These are phyloP conservation scores for Spodoptera frugiperda DNA, from an alignment of 1,140 invertebrate species.

Conservation along the genomic window DNA sequence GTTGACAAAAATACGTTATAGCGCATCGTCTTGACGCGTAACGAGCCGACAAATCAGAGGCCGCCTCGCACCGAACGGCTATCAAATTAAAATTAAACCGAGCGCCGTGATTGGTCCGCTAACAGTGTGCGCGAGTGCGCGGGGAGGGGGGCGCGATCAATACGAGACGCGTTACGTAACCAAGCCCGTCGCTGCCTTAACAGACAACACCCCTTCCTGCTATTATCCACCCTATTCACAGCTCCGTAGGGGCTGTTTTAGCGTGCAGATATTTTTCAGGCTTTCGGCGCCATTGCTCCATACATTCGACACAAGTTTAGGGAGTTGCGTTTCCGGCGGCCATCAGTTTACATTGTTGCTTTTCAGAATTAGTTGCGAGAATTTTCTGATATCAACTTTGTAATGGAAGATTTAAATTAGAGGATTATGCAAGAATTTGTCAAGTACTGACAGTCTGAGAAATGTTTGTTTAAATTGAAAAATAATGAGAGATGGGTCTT, in stretches of 20 bases:
- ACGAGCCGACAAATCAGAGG: slow-evolving; percentile 71
- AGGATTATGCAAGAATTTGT: slow-evolving; percentile 10
- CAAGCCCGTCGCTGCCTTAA: slow-evolving; percentile 43
- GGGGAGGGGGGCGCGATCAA: slow-evolving; percentile 67
- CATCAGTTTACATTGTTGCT: slow-evolving; percentile 40
- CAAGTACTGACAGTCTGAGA: background rate
- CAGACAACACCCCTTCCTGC: slow-evolving; percentile 16
- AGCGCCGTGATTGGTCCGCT: slow-evolving; percentile 65
- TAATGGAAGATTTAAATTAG: slow-evolving; percentile 34
- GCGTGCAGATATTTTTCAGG: background rate
- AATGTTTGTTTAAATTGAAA: background rate
- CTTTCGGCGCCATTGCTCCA: slow-evolving; percentile 31
- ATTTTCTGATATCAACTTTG: slow-evolving; percentile 31
- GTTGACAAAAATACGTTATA: slow-evolving; percentile 37
- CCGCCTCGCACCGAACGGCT: slow-evolving; percentile 62
- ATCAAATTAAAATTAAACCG: slow-evolving; percentile 81
- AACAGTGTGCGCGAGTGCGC: slow-evolving; percentile 42
- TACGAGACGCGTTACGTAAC: slow-evolving; percentile 73
- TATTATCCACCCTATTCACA: slow-evolving; percentile 34
- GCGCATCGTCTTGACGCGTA: slow-evolving; percentile 51
- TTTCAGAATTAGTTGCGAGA: slow-evolving; percentile 28
- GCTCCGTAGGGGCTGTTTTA: background rate
- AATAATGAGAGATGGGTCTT: too few relatives aligned
- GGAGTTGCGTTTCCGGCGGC: slow-evolving; percentile 35
- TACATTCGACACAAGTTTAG: slow-evolving; percentile 44